phyloP scores from a whole-genome alignment of 2,888 invertebrate genomes.

The Reticulitermes lucifugus region DNA sequence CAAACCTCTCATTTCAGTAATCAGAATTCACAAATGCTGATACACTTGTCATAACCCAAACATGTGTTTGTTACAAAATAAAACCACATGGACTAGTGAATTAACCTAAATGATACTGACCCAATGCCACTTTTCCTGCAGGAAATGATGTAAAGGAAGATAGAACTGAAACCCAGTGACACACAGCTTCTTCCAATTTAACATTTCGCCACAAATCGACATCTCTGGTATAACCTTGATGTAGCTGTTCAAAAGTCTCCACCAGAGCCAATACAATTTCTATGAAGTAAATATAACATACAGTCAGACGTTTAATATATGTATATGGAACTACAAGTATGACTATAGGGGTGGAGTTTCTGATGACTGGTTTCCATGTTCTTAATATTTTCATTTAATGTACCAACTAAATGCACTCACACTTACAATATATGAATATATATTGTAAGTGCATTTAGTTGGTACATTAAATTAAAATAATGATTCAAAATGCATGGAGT shows the following conservation, averaged over 20 bases:
- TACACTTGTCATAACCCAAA: background rate
- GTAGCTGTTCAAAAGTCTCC: slow-evolving; percentile 7
- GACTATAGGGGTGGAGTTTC: too few relatives aligned
- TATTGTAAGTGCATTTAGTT: too few relatives aligned
- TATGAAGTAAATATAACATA: background rate
- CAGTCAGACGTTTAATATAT: background rate
- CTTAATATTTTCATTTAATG: too few relatives aligned
- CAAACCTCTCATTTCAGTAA: too few relatives aligned
- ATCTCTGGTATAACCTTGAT: background rate
- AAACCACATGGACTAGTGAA: background rate
- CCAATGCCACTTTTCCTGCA: background rate
- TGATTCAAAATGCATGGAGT: too few relatives aligned
- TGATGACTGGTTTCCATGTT: too few relatives aligned
- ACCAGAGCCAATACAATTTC: slow-evolving; percentile 12
- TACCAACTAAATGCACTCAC: too few relatives aligned
- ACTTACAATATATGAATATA: too few relatives aligned
- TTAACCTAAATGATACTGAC: background rate
- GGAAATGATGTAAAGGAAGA: slow-evolving; percentile 3
- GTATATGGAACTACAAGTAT: too few relatives aligned
- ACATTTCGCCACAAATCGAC: background rate
- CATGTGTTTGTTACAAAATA: background rate
- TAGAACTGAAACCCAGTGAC: background rate
- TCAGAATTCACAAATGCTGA: background rate
- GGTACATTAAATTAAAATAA: too few relatives aligned
- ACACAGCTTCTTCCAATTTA: background rate